These are phyloP conservation scores for Cydia fagiglandana DNA, from an alignment of 1,140 invertebrate genomes.

Conservation along the genomic window DNA sequence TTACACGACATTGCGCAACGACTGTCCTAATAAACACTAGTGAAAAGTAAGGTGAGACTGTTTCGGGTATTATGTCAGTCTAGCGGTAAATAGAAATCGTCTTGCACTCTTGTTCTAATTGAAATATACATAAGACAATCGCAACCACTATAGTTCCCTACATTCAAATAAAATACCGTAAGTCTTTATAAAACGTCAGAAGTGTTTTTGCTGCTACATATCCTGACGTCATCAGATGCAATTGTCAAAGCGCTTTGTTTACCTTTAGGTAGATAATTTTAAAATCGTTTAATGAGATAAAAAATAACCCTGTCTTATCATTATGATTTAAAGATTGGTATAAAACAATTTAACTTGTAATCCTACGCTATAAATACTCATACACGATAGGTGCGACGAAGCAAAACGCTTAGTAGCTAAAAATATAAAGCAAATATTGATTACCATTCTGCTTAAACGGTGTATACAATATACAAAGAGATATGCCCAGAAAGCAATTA, in stretches of 20 bases:
- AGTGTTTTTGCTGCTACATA: background rate
- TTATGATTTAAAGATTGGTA: too few species aligned
- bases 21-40: background rate
- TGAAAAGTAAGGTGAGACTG: background rate
- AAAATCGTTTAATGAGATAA: too few species aligned
- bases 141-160: background rate
- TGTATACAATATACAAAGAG: background rate
- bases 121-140: background rate
- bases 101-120: background rate
- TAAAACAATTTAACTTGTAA: too few species aligned
- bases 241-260: too few species aligned
- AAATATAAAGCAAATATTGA: too few species aligned
- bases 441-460: background rate
- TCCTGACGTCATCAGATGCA: too few species aligned
- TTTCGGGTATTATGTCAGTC: background rate
- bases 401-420: too few species aligned
- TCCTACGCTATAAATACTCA: too few species aligned
- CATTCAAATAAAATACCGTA: too few species aligned
- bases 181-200: background rate
- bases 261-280: too few species aligned
- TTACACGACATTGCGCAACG: slow-evolving; percentile 5
- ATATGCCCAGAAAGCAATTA: background rate
- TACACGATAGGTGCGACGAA: too few species aligned
- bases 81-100: background rate
- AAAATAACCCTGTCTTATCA: too few species aligned